These are phyloP conservation scores for Bugulina stolonifera DNA, from an alignment of 2,888 invertebrate genomes.

Conservation along the genomic window DNA sequence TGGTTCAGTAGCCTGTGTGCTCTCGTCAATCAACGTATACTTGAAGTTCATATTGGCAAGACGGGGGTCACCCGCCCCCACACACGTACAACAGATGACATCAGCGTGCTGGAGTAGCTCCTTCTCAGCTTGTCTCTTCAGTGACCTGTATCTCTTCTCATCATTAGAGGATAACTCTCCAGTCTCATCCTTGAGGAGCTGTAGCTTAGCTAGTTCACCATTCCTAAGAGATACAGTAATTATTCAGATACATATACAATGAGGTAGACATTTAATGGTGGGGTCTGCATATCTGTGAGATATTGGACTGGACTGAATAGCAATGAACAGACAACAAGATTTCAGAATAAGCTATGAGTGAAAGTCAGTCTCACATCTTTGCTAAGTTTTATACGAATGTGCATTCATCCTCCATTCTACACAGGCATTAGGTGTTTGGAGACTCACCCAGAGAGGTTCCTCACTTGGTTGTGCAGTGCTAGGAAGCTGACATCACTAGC, in stretches of 20 bases:
- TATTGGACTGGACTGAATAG: no score
- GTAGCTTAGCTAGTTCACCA: constrained; percentile 86
- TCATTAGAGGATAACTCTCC: constrained; percentile 93
- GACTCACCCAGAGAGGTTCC: constrained; percentile 75
- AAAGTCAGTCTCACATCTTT: no score
- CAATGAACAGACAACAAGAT: no score
- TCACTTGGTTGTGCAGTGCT: constrained; percentile 92
- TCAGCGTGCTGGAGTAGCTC: constrained; percentile 80
- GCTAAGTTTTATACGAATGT: no score
- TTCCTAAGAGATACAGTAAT: constrained; percentile 55
- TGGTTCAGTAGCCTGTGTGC: constrained; percentile 87
- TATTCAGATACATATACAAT: no score
- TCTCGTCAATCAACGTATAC: constrained; percentile 92
- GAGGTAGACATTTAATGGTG: no score
- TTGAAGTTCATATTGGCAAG: constrained; percentile 88
- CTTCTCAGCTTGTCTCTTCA: constrained; percentile 84
- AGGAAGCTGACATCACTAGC: constrained; percentile 95
- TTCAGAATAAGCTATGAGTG: no score
- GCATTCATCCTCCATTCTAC: no score
- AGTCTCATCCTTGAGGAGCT: constrained; percentile 94
- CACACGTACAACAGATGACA: constrained; percentile 98
- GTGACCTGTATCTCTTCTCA: constrained; percentile 82
- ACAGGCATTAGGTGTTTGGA: background rate
- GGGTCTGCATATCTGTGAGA: no score
- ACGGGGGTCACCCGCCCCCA: constrained; percentile 93